phyloP scores from a whole-genome alignment of 2,797 vertebrate genomes.

The Rhadinocentrus ornatus region DNA sequence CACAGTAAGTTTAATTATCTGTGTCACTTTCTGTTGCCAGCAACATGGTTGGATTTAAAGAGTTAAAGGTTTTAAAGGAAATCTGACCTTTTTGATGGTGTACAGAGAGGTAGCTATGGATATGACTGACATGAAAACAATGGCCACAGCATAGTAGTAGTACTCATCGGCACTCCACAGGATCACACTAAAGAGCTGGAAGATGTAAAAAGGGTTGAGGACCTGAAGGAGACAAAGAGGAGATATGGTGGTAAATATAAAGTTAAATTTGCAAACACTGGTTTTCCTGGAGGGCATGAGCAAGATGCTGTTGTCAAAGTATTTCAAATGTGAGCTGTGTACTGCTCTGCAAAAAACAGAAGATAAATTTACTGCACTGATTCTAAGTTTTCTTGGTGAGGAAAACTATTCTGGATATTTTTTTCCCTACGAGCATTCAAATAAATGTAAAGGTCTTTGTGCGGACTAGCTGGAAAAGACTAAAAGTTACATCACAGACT shows the following conservation, averaged over 20 bases:
- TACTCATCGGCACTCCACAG: constrained; percentile 96
- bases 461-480: not conserved
- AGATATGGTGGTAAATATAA: not conserved
- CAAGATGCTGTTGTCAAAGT: not conserved
- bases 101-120: constrained; percentile 97
- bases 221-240: constrained; percentile 82
- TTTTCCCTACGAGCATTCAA: not conserved
- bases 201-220: constrained; percentile 99
- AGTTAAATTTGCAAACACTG: not conserved
- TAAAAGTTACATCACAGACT: not conserved
- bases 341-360: not conserved
- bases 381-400: not conserved
- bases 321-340: not conserved
- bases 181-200: constrained; percentile 99
- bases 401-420: not conserved
- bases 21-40: not conserved
- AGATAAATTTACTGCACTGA: too few relatives aligned
- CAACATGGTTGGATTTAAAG: not conserved
- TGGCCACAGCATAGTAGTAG: constrained; percentile 97
- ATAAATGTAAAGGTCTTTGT: not conserved
- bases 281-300: not conserved
- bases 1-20: not conserved
- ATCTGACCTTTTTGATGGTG: constrained; percentile 96
- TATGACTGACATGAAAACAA: constrained; percentile 96
- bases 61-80: not conserved